phyloP scores from a whole-genome alignment of 2,888 invertebrate species.

The Meiosimyza platycephala region DNA sequence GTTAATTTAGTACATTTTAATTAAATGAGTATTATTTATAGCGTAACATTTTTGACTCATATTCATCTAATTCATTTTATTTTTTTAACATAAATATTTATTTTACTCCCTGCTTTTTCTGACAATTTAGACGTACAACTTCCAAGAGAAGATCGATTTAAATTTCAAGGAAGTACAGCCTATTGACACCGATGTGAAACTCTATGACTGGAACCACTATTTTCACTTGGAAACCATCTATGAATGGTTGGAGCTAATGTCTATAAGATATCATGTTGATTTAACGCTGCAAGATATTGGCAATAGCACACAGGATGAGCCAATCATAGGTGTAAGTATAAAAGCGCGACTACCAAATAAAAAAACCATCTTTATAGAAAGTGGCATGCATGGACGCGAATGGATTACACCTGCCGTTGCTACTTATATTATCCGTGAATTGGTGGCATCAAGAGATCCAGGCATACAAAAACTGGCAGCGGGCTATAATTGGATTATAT shows the following conservation, averaged over 20 bases:
- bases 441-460: constrained; percentile 63
- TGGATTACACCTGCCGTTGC: constrained; percentile 67
- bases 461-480: constrained; percentile 61
- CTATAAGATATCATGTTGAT: constrained; percentile 54
- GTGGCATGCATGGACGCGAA: constrained; percentile 67
- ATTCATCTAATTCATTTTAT: background rate
- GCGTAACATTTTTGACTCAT: background rate
- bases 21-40: no score
- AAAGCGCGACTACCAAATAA: constrained; percentile 61
- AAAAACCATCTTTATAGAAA: constrained; percentile 69
- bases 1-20: no score
- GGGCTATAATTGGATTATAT: constrained; percentile 77
- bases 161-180: constrained; percentile 61
- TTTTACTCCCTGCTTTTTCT: constrained; percentile 23
- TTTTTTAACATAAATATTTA: no score
- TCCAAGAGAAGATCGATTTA: constrained; percentile 64
- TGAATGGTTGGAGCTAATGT: constrained; percentile 61
- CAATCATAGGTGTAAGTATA: constrained; percentile 69
- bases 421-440: constrained; percentile 62
- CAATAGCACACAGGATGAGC: constrained; percentile 68
- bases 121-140: constrained; percentile 55
- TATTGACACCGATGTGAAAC: constrained; percentile 50
- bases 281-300: constrained; percentile 68
- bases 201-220: constrained; percentile 65
- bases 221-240: constrained; percentile 66